Conservation (phyloP, 2,888 invertebrate species). For the Lithophane leautieri region DNA sequence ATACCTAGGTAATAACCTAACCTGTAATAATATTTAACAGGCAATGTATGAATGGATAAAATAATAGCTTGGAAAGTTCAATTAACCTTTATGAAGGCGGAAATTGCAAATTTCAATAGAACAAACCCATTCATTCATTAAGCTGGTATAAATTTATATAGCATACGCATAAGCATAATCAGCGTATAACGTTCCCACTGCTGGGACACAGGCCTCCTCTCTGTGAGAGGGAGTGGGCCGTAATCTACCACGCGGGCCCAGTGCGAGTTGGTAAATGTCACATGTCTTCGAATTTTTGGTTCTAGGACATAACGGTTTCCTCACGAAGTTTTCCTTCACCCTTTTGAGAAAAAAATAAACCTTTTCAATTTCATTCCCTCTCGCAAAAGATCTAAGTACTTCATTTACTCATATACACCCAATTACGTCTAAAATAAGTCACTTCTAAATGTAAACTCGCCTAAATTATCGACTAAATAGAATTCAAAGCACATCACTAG, state of each 20-base stretch:
- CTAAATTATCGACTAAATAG: constrained; percentile 40
- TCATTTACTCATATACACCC: constrained; percentile 25
- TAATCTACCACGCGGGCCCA: too few species aligned
- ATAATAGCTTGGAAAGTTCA: background rate
- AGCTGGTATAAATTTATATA: too few species aligned
- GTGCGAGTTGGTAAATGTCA: too few species aligned
- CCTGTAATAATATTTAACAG: background rate
- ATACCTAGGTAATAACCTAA: too few species aligned
- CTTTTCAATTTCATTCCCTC: background rate
- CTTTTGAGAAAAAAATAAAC: background rate
- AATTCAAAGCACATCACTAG: constrained; percentile 54
- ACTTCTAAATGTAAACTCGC: constrained; percentile 6
- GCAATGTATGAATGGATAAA: too few species aligned
- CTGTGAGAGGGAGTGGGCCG: too few species aligned
- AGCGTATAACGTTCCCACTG: too few species aligned
- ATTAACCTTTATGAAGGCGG: background rate
- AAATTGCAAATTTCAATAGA: constrained; percentile 10
- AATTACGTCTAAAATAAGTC: constrained; percentile 13
- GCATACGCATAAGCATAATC: too few species aligned
- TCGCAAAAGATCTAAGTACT: background rate
- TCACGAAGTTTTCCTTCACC: too few species aligned
- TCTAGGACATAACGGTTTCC: too few species aligned
- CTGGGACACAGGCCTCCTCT: too few species aligned
- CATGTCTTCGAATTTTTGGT: too few species aligned
- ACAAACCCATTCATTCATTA: background rate